phyloP scores from a whole-genome alignment of 2,797 vertebrate species.

The Rhinogobio ventralis region DNA sequence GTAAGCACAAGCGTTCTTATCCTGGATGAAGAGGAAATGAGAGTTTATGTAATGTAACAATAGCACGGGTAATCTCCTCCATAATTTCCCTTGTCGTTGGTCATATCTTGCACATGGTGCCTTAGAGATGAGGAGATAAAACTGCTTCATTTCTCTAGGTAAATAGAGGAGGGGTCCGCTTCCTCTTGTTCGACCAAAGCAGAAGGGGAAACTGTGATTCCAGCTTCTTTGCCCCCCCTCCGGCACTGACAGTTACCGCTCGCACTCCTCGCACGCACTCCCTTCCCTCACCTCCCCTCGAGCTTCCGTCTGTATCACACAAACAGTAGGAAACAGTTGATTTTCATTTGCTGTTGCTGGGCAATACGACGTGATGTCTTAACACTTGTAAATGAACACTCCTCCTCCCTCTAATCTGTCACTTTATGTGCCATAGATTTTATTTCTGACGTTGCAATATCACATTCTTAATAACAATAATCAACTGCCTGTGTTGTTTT shows the following conservation, averaged over 20 bases:
- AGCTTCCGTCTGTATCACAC: slow-evolving; percentile 74
- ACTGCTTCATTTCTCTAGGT: slow-evolving; percentile 42
- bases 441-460: slow-evolving; percentile 95
- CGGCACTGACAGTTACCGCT: slow-evolving; percentile 23
- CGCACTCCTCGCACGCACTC: slow-evolving; percentile 25
- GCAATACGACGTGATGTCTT: slow-evolving; percentile 95
- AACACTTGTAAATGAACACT: slow-evolving; percentile 99
- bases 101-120: slow-evolving; percentile 42
- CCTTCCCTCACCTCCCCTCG: slow-evolving; percentile 9
- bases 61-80: slow-evolving; percentile 30
- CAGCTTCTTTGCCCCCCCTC: slow-evolving; percentile 10
- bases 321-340: slow-evolving; percentile 87
- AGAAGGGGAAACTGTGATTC: background rate
- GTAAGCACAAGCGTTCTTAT: slow-evolving; percentile 32
- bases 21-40: slow-evolving; percentile 29
- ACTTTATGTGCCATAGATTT: slow-evolving; percentile 99
- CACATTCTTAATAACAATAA: slow-evolving; percentile 99
- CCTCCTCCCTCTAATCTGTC: slow-evolving; percentile 94
- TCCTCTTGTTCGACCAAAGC: slow-evolving; percentile 24
- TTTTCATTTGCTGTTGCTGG: slow-evolving; percentile 94
- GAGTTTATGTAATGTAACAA: slow-evolving; percentile 49
- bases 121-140: slow-evolving; percentile 52
- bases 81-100: slow-evolving; percentile 49
- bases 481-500: slow-evolving; percentile 93
- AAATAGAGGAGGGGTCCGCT: slow-evolving; percentile 31